A percentile compares a stretch with the other conserved stretches of the same genome.
These are phyloP conservation scores for Magallana nippona DNA, from an alignment of 2,888 invertebrate genomes.

Conservation along the genomic window DNA sequence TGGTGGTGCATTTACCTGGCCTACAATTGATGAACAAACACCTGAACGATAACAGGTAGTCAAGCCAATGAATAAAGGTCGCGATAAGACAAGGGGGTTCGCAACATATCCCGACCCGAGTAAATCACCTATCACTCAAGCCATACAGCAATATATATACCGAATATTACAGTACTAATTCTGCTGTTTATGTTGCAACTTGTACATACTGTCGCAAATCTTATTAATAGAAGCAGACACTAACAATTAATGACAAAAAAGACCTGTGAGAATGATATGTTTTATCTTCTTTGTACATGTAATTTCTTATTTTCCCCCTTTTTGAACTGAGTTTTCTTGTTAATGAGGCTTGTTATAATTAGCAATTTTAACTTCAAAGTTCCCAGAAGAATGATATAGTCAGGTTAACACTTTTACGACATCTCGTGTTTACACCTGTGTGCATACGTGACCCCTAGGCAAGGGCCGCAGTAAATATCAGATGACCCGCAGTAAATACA, in stretches of 20 bases:
- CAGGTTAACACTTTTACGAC: not conserved
- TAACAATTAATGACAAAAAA: not conserved
- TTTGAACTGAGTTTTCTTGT: not conserved
- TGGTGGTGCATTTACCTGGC: constrained; percentile 31
- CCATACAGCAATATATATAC: not conserved
- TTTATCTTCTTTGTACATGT: not conserved
- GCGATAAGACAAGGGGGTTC: constrained; percentile 11
- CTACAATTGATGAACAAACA: constrained; percentile 30
- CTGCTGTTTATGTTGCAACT: not conserved
- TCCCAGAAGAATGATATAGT: not conserved
- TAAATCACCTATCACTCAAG: constrained; percentile 1
- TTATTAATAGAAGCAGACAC: not conserved
- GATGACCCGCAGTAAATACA: constrained; percentile 3
- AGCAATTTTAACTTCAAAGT: not conserved
- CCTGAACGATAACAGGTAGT: constrained; percentile 34
- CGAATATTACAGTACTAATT: not conserved
- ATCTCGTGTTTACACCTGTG: constrained; percentile 11
- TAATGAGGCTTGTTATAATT: not conserved
- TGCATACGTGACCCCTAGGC: not conserved
- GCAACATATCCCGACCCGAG: constrained; percentile 18
- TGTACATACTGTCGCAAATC: not conserved
- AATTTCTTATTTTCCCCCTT: not conserved
- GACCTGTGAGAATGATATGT: not conserved
- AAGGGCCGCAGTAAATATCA: not conserved
- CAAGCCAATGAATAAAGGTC: constrained; percentile 32